These are phyloP conservation scores for Gymnocypris eckloni DNA, from an alignment of 2,797 vertebrate genomes.

Conservation along the genomic window DNA sequence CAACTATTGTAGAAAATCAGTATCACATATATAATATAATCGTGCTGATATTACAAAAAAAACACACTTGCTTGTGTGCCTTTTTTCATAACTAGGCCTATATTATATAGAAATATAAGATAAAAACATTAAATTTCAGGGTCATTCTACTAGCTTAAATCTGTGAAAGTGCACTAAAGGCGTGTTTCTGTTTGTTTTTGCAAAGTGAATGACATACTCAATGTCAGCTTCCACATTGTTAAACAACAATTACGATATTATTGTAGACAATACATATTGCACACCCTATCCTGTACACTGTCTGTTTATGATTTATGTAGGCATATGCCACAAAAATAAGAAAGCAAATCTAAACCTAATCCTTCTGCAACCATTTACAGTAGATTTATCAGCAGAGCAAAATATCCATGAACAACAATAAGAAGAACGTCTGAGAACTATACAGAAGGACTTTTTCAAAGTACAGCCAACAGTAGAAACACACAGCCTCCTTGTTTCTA, in stretches of 20 bases:
- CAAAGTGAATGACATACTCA: background rate
- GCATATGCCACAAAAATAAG: background rate
- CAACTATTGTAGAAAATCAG: background rate
- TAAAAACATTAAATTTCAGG: background rate
- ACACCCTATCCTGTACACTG: background rate
- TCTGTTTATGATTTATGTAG: background rate
- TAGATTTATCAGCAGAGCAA: background rate
- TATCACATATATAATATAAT: background rate
- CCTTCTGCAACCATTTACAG: background rate
- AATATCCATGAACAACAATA: background rate
- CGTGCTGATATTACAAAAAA: background rate
- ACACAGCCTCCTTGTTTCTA: background rate
- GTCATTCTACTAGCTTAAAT: background rate
- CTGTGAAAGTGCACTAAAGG: background rate
- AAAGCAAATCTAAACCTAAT: background rate
- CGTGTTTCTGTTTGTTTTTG: background rate
- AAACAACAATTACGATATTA: background rate
- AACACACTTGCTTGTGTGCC: background rate
- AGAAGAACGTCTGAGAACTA: background rate
- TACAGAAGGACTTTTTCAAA: constrained; percentile 14
- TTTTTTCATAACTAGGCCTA: too few relatives aligned
- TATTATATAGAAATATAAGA: background rate
- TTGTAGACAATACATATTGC: background rate
- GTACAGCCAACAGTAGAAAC: background rate
- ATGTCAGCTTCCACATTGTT: background rate